Conservation (phyloP, 2,888 invertebrate genomes). For the Herminia tarsipennalis region DNA sequence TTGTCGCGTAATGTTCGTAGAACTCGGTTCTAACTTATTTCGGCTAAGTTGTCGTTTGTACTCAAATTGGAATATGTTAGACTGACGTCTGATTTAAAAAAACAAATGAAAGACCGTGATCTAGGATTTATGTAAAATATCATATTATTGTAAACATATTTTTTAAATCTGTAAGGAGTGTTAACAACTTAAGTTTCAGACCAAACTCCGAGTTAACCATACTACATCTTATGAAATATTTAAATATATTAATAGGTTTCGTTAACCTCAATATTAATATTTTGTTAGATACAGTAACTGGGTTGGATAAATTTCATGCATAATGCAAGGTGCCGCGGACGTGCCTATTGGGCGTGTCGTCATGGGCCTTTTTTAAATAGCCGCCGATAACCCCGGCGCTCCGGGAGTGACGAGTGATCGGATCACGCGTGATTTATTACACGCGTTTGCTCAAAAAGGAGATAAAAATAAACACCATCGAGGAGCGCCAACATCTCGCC, state of each 20-base stretch:
- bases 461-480: slow-evolving; percentile 37
- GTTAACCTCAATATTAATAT: slow-evolving; percentile 17
- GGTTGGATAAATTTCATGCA: slow-evolving; percentile 40
- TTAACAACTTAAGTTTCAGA: too few relatives aligned
- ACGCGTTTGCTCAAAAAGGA: slow-evolving; percentile 30
- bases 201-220: too few relatives aligned
- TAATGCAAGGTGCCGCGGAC: slow-evolving; percentile 35
- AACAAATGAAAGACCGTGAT: too few relatives aligned
- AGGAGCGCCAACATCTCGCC: slow-evolving; percentile 16
- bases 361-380: slow-evolving; percentile 55
- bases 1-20: background rate
- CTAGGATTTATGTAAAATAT: too few relatives aligned
- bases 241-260: too few relatives aligned
- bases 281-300: slow-evolving; percentile 32
- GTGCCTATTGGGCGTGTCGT: slow-evolving; percentile 22
- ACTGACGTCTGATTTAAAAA: too few relatives aligned
- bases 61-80: too few relatives aligned
- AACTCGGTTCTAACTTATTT: too few relatives aligned
- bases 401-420: slow-evolving; percentile 41
- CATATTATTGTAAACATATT: too few relatives aligned
- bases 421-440: slow-evolving; percentile 53
- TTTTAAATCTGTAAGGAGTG: too few relatives aligned
- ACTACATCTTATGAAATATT: too few relatives aligned
- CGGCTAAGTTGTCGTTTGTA: too few relatives aligned
- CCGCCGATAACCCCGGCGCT: slow-evolving; percentile 45